Evolutionary conservation across 2,888 invertebrate species (phyloP).

Genomic region (Drosophila vallismaia): DNA sequence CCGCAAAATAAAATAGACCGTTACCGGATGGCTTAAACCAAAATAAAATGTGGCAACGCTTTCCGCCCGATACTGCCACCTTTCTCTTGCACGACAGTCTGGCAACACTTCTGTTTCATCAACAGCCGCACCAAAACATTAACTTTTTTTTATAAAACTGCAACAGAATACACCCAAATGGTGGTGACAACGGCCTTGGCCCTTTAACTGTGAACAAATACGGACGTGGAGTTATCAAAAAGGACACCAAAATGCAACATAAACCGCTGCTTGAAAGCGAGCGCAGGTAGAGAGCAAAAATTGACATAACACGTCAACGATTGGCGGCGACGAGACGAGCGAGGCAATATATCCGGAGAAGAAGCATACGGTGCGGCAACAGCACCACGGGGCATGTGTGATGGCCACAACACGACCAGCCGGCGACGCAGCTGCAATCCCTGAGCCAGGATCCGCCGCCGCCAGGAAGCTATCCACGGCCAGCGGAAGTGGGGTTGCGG

Average conservation of each 20-base stretch:
- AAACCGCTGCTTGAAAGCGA: background rate
- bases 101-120: background rate
- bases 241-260: slow-evolving; percentile 37
- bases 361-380: slow-evolving; percentile 18
- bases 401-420: slow-evolving; percentile 67
- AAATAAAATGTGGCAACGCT: too few species aligned
- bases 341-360: slow-evolving; percentile 11
- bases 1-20: background rate
- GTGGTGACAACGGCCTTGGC: slow-evolving; percentile 2
- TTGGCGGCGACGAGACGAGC: slow-evolving; percentile 44
- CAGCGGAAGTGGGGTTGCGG: slow-evolving; percentile 24
- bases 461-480: slow-evolving; percentile 57
- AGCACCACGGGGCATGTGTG: slow-evolving; percentile 61
- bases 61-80: too few species aligned
- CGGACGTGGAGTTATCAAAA: slow-evolving; percentile 1
- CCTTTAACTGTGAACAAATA: background rate
- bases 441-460: slow-evolving; percentile 16
- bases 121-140: slow-evolving; percentile 1
- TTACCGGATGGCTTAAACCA: too few species aligned
- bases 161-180: slow-evolving; percentile 1
- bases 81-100: background rate
- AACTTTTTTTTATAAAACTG: background rate
- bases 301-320: slow-evolving; percentile 76
- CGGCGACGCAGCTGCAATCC: slow-evolving; percentile 17
- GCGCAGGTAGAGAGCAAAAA: slow-evolving; percentile 45